Evolutionary conservation across 2,113 vertebrate genomes (phyloP).

Genomic region (Takifugu flavidus): DNA sequence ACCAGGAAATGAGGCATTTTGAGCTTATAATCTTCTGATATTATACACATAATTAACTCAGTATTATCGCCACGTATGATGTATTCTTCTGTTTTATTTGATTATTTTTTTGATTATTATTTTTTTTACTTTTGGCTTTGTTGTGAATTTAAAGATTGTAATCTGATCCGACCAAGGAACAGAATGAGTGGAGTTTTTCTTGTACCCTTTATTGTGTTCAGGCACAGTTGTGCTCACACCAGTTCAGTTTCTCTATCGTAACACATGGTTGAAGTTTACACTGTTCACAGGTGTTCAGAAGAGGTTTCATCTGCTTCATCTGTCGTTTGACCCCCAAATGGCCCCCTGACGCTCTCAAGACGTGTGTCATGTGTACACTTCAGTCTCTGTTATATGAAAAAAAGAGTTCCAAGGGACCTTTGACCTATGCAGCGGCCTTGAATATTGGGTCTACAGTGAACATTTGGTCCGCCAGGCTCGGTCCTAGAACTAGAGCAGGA

Average conservation of each 20-base stretch:
- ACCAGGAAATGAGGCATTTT: no score
- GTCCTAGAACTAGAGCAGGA: accelerated
- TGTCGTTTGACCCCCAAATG: no score
- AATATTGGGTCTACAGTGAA: constrained; percentile 65
- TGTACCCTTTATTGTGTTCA: constrained; percentile 17
- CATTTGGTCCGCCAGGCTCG: constrained; percentile 25
- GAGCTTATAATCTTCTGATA: no score
- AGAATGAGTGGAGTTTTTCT: not conserved
- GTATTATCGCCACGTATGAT: no score
- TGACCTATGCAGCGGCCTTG: constrained; percentile 28
- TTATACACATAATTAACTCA: no score
- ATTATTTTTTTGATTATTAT: no score
- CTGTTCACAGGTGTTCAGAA: no score
- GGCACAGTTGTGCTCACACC: not conserved
- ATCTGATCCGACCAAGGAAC: not conserved
- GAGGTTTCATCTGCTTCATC: no score
- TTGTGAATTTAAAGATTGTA: not conserved
- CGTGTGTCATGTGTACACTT: not conserved
- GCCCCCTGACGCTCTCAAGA: not conserved
- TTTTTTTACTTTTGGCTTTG: no score
- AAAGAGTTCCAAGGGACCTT: not conserved
- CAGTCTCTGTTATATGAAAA: not conserved
- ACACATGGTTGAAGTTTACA: no score
- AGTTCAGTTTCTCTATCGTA: no score
- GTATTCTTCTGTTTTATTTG: no score